Base-by-base conservation (phyloP, 2,797 vertebrate species). In the Gymnocypris eckloni region DNA sequence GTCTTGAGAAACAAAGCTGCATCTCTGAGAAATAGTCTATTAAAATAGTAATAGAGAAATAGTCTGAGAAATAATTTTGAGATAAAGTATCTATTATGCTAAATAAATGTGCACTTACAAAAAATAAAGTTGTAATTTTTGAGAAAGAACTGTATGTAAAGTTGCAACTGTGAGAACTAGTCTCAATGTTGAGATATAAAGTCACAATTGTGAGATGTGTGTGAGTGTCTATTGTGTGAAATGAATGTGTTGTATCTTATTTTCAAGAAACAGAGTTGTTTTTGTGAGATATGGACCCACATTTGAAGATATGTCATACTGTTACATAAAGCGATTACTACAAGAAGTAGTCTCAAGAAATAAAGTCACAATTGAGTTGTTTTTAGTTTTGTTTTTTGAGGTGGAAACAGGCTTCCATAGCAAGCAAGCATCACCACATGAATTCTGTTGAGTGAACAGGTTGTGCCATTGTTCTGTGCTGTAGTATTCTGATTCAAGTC, bases 401-500 rank as follows among this genome's bases (percentile, higher is more conserved):
- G 10, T 50, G 18, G 41, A 50, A 52, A 82, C 22, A 82, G 25
- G 45, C 50, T 71, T 82, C n/a, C 15, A 25, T 12, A 72, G 54
- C 78, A 82, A 64, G 20, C 59, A 73, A 86, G 67, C 45, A 69
- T 41, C 72, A 41, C 37, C 50, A 52, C 33, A 50, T 66, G 54
- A 64, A 72, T 85, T 85, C 12, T 50, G 20, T 76, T 76, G 52
- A 69, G 84, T 79, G 81, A 90, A 84, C 87, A 87, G 84, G 86
- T 80, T 90, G 87, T 83, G 43, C 86, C 66, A 87, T 87, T 90
- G 89, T 90, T 87, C 71, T 69, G 37, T 80, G 59, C 67, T 84
- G 86, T 87, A 86, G 81, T 87, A 82, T 66, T 88, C 75, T 54
- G 83, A 78, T 59, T 84, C 79, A 88, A 86, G 79, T 81, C 86